Base-by-base conservation (phyloP, 2,113 vertebrate genomes). In the Sebastes schlegelii region DNA sequence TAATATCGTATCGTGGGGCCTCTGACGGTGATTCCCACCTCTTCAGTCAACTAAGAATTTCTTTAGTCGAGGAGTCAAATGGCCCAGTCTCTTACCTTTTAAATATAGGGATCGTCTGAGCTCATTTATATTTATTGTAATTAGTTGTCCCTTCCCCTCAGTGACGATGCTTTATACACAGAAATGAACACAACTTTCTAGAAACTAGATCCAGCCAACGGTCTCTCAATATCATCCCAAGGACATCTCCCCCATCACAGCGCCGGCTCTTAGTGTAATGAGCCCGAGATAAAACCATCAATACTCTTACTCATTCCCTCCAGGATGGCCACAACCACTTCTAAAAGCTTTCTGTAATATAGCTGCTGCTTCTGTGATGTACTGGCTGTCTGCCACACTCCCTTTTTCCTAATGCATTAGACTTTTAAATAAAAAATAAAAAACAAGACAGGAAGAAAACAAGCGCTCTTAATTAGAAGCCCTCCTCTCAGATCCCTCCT, bases 281-380 rank as follows among this genome's bases (percentile, higher is more conserved):
- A 95, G 92, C 88, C 91, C 60, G 5, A 90, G 95, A 95, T 96
- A 94, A 94, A 95, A 92, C 89, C 93, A 94, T 95, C 92, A 92
- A 93, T 95, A 93, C 89, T 92, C 89, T 89, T 91, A 88, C 82
- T 94, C 92, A 88, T 91, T 92, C 86, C 82, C 85, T 91, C 69
- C 90, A 83, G 76, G 86, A 90, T 62, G 86, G 79, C 89, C 85
- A 75, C 54, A 7, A 55, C 73, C 83, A 80, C 88, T 88, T 80
- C 87, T 96, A 95, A 96, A 96, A 95, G 95, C 95, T 95, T 96
- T 96, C 91, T 69, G 85, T 91, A 94, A 95, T 94, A 92, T 89
- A 76, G 87, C 82, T 42, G 80, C 87, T 84, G 83, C 85, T 89
- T 80, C 66, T 42, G 80, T 91, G 89, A 92, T 87, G 69, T 84